phyloP scores from a whole-genome alignment of 2,888 invertebrate genomes.

The Parelbella ahira region DNA sequence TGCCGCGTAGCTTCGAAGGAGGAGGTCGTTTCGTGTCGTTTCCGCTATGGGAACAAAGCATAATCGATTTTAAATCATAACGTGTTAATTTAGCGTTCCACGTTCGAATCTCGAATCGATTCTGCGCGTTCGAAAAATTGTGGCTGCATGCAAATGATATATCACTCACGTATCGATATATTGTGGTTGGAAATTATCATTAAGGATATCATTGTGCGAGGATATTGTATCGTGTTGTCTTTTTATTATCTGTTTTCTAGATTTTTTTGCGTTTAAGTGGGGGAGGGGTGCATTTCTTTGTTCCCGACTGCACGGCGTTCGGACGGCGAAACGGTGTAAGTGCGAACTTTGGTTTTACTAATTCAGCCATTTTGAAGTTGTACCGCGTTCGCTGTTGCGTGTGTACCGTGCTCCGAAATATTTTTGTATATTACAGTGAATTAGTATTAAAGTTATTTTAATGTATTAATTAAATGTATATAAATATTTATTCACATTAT shows the following conservation, averaged over 20 bases:
- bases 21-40: conserved; percentile 40
- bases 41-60: conserved; percentile 5
- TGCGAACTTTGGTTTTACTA: conserved; percentile 1
- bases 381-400: conserved; percentile 3
- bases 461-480: too few relatives aligned
- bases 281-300: conserved; percentile 18
- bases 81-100: conserved; percentile 16
- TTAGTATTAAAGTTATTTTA: too few relatives aligned
- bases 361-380: conserved; percentile 20
- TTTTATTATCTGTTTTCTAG: conserved; percentile 6
- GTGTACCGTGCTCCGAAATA: background rate
- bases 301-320: conserved; percentile 12
- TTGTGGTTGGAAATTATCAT: too few relatives aligned
- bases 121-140: conserved; percentile 11
- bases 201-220: too few relatives aligned
- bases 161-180: background rate
- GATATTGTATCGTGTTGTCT: conserved; percentile 1
- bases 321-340: conserved; percentile 18
- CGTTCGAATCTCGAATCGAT: conserved; percentile 14
- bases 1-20: conserved; percentile 46
- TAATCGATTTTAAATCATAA: conserved; percentile 23
- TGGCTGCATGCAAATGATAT: conserved; percentile 7
- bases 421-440: too few relatives aligned
- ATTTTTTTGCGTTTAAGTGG: conserved; percentile 12
- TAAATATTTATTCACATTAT: too few relatives aligned